Percentiles rank a stretch among this genome's conserved stretches.
These are phyloP conservation scores for Nipponacmea schrenckii DNA, from an alignment of 2,888 invertebrate species.

Conservation along the genomic window DNA sequence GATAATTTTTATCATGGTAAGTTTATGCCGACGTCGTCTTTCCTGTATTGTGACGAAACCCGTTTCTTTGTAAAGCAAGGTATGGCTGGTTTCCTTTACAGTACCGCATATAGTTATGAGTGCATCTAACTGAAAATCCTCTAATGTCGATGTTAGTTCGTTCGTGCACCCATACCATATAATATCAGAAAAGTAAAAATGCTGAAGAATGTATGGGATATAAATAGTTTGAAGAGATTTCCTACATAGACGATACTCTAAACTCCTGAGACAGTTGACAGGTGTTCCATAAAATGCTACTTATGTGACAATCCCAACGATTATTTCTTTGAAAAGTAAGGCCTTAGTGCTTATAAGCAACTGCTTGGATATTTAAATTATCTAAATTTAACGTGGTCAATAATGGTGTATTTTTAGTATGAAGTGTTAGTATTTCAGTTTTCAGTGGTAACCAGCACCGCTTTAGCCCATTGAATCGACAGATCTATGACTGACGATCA, in stretches of 20 bases:
- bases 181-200: background rate
- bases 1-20: background rate
- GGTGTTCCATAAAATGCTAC: background rate
- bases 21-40: background rate
- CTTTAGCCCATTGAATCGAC: too few relatives aligned
- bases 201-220: background rate
- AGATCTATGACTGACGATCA: too few relatives aligned
- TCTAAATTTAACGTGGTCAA: background rate
- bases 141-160: background rate
- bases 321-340: background rate
- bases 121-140: background rate
- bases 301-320: background rate
- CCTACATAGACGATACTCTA: too few relatives aligned
- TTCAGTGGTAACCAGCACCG: too few relatives aligned
- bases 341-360: background rate
- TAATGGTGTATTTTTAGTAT: background rate
- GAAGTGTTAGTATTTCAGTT: background rate
- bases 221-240: background rate
- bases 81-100: background rate
- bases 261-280: too few relatives aligned
- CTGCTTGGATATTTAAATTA: background rate
- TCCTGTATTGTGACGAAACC: background rate
- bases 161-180: background rate
- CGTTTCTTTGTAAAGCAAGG: background rate
- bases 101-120: background rate